Percentiles rank a stretch among this genome's conserved stretches.
phyloP scores from a whole-genome alignment of 2,888 invertebrate species.

The Cephus pulcher region DNA sequence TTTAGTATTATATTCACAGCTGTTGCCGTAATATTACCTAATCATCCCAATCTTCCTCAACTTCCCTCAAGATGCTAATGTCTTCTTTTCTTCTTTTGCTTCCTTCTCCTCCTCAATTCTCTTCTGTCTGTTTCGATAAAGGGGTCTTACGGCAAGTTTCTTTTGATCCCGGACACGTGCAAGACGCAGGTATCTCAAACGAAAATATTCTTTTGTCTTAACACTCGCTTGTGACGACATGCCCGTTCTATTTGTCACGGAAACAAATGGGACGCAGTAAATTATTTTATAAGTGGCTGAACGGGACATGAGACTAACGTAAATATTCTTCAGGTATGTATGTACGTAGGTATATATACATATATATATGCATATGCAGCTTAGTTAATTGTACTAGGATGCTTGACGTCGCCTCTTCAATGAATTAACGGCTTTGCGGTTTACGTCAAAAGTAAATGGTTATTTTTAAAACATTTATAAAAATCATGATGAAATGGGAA shows the following conservation, averaged over 20 bases:
- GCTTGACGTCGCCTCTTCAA: not conserved
- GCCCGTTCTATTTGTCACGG: not conserved
- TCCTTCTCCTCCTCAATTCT: not conserved
- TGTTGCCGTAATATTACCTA: not conserved
- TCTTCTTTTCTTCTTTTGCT: not conserved
- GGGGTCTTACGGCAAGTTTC: not conserved
- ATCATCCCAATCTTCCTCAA: not conserved
- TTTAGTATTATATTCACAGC: not conserved
- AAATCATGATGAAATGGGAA: not conserved
- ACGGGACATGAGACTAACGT: not conserved
- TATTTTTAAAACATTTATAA: not conserved
- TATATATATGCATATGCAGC: not conserved
- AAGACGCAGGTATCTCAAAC: not conserved
- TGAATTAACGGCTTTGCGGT: not conserved
- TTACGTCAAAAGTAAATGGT: not conserved
- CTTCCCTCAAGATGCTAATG: not conserved
- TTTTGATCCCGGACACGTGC: not conserved
- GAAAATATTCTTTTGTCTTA: conserved; percentile 9
- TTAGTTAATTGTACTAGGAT: not conserved
- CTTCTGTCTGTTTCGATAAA: not conserved
- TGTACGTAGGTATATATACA: not conserved
- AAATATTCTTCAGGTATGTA: not conserved
- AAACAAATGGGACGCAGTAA: conserved; percentile 2
- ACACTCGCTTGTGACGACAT: not conserved
- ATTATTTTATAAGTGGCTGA: not conserved